Percentiles rank a stretch among this genome's conserved stretches.
These are phyloP conservation scores for Morone saxatilis DNA, from an alignment of 2,113 vertebrate genomes.

Conservation along the genomic window DNA sequence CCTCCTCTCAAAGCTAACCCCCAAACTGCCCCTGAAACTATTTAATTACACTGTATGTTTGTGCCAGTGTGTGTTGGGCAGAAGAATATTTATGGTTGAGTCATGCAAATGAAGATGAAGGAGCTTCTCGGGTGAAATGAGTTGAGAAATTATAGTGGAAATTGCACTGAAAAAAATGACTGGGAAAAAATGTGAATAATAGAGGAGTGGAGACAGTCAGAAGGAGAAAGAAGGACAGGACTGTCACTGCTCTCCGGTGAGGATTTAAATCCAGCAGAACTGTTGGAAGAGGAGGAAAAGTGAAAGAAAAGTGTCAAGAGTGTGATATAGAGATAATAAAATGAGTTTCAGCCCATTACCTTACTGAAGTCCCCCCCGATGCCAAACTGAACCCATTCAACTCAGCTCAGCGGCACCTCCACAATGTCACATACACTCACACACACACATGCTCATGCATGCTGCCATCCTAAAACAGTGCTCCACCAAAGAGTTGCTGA, in stretches of 20 bases:
- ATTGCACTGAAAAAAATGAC: constrained; percentile 4
- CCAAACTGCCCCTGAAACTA: constrained; percentile 33
- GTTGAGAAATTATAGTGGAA: constrained; percentile 44
- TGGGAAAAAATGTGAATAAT: constrained; percentile 7
- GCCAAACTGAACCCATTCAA: constrained; percentile 54
- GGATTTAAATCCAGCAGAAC: background rate
- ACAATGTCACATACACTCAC: constrained; percentile 42
- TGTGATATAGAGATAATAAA: constrained; percentile 51
- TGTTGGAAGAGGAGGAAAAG: constrained; percentile 5
- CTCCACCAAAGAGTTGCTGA: constrained; percentile 62
- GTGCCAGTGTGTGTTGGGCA: background rate
- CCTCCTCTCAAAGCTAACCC: constrained; percentile 29
- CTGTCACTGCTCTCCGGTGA: background rate
- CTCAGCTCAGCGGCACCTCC: constrained; percentile 16
- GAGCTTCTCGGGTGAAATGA: constrained; percentile 47
- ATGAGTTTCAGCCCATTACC: constrained; percentile 40
- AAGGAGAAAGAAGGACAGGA: constrained; percentile 8
- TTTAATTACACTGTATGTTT: constrained; percentile 45
- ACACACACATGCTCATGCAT: background rate
- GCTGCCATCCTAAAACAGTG: constrained; percentile 10
- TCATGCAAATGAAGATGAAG: constrained; percentile 55
- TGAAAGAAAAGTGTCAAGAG: constrained; percentile 28
- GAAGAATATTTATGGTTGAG: constrained; percentile 48
- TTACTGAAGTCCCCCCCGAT: constrained; percentile 26
- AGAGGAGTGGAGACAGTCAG: constrained; percentile 9